Evolutionary conservation across 1,140 invertebrate genomes (phyloP), one percentile per base, ranked within the genome.

Genomic region (Philopotamus ludificatus): DNA sequence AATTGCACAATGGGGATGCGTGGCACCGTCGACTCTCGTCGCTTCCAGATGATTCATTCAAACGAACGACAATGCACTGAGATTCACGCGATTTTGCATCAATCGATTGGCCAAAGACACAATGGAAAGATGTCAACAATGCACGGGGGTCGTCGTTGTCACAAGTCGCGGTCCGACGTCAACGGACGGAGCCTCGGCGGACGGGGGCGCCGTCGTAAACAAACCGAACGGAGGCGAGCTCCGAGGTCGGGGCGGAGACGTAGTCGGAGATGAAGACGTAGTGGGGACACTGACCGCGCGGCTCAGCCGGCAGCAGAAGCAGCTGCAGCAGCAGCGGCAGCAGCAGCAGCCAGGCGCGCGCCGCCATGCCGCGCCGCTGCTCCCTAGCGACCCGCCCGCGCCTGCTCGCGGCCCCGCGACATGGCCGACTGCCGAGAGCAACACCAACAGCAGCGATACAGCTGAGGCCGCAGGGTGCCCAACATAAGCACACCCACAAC

Each of bases 341-440:
- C 72, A 79, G 73, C 73, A 78, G 71, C 81, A 81, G 80, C 79
- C 79, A 78, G 80, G 81, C 76, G 80, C 80, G 80, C 78, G 25
- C 25, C 44, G 60, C 3, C 25, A 28, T 41, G 53, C 23, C 44
- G 16, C 9, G 44, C 39, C 59, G 22, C 54, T 41, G 54, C 54
- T 20, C 7, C 54, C 55, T 18, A 51, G 49, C 26, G 57, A 21
- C 4, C n/a, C n/a, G 44, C 44, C 44, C 10, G 4, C 44, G 44
- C 44, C 18, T 16, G 10, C 10, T 16, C 44, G 15, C 50, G 22
- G 9, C 9, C 16, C 4, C 50, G 50, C 3, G 28, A 34, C 44
- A 45, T 16, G 4, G 28, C 28, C 28, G 28, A 34, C 28, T 34
- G n/a, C n/a, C 20, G 45, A 15, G 7, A 47, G 4, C 20, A 4